Conservation (phyloP, 2,113 vertebrate species). For the Sisor rabdophorus region DNA sequence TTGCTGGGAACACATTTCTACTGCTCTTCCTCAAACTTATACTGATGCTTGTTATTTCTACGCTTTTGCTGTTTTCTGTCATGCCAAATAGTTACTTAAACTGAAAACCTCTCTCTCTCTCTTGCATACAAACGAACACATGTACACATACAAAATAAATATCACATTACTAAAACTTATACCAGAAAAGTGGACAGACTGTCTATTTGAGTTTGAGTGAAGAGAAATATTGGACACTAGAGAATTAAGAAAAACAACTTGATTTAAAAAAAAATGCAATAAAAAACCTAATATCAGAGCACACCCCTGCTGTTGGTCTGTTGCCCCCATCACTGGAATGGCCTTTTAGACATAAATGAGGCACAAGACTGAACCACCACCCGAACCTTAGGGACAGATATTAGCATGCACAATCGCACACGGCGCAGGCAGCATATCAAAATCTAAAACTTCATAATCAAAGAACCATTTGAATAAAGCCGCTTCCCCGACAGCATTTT, state of each 20-base stretch:
- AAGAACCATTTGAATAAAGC: constrained; percentile 6
- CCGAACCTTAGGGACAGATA: constrained; percentile 24
- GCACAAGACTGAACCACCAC: constrained; percentile 26
- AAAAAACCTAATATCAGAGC: not conserved
- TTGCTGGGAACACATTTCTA: constrained; percentile 50
- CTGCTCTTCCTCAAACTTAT: constrained; percentile 50
- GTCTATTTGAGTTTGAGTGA: constrained; percentile 8
- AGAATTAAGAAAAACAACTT: constrained; percentile 37
- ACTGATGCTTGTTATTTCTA: constrained; percentile 61
- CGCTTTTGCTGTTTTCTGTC: constrained; percentile 55
- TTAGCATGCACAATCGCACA: not conserved
- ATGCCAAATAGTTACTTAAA: constrained; percentile 56
- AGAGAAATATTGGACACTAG: constrained; percentile 18
- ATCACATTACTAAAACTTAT: constrained; percentile 31
- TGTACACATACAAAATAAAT: constrained; percentile 26
- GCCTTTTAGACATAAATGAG: constrained; percentile 35
- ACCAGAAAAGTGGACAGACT: not conserved
- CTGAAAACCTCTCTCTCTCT: constrained; percentile 1
- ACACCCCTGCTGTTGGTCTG: constrained; percentile 3
- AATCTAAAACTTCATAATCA: constrained; percentile 40
- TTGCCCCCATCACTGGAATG: constrained; percentile 18
- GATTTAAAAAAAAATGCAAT: not conserved
- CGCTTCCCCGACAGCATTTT: constrained; percentile 34
- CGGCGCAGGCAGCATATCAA: not conserved
- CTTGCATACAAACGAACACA: not conserved